These are phyloP conservation scores for Pyrrhia umbra DNA, from an alignment of 2,888 invertebrate genomes.

Conservation along the genomic window DNA sequence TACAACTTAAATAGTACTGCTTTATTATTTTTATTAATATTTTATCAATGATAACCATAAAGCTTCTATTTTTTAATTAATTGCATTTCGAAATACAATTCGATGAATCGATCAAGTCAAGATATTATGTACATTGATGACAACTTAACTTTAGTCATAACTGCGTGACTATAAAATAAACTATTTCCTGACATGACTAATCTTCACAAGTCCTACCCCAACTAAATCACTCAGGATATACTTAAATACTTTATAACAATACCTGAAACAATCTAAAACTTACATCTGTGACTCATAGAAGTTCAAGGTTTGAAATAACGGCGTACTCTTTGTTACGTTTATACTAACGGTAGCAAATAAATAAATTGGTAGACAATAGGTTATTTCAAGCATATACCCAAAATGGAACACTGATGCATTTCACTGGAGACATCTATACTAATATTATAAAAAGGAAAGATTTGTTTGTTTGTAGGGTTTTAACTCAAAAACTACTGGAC, in stretches of 20 bases:
- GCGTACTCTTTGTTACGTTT: neutral
- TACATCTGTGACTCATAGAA: constrained; percentile 32
- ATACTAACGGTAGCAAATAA: neutral
- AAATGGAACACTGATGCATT: too few species aligned
- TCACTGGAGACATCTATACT: too few species aligned
- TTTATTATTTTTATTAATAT: too few species aligned
- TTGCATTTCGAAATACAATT: neutral
- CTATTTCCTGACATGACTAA: constrained; percentile 54
- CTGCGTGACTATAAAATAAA: constrained; percentile 35
- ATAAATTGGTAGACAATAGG: neutral
- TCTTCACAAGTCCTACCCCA: constrained; percentile 33
- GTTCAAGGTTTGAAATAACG: constrained; percentile 30
- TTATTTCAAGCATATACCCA: neutral
- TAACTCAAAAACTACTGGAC: too few species aligned
- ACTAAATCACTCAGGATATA: constrained; percentile 32
- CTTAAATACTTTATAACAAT: constrained; percentile 20
- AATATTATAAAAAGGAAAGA: too few species aligned
- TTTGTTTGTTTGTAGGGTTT: too few species aligned
- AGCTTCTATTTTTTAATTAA: too few species aligned
- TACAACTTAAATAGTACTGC: too few species aligned
- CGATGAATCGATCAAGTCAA: constrained; percentile 49
- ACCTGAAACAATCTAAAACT: constrained; percentile 27
- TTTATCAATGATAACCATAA: too few species aligned
- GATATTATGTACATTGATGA: constrained; percentile 24
- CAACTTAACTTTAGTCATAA: constrained; percentile 41